Evolutionary conservation across 2,113 vertebrate genomes (phyloP).

Genomic region (Microtus pennsylvanicus): DNA sequence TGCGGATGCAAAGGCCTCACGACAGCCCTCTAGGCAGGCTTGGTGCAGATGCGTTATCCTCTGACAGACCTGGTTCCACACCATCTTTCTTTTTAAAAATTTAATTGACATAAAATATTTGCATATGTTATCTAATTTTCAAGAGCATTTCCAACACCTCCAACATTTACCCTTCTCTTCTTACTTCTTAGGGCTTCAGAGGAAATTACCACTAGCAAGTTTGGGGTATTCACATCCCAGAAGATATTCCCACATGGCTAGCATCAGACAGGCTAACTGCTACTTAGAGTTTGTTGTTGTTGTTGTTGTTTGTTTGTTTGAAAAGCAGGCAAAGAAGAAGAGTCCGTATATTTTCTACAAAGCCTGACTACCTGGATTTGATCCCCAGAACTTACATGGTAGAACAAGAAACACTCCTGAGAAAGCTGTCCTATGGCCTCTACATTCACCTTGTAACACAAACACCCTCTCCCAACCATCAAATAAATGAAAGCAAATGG

Average conservation of each 20-base stretch:
- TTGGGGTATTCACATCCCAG: slow-evolving; percentile 36
- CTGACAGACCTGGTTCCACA: not conserved
- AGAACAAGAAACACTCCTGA: not conserved
- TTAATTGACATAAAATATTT: not conserved
- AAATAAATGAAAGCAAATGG: not conserved
- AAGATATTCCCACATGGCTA: not conserved
- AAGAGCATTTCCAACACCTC: not conserved
- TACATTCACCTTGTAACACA: not conserved
- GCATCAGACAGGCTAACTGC: not conserved
- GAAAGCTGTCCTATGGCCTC: not conserved
- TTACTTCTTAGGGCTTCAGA: slow-evolving; percentile 8
- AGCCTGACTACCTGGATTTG: not conserved
- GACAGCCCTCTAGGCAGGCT: not conserved
- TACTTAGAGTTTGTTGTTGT: not conserved
- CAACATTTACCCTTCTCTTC: not conserved
- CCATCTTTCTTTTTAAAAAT: not conserved
- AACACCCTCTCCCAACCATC: not conserved
- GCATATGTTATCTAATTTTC: not conserved
- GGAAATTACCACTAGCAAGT: not conserved
- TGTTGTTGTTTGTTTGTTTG: no score
- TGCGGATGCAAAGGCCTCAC: not conserved
- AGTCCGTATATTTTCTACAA: not conserved
- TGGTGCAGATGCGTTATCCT: not conserved
- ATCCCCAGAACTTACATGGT: not conserved
- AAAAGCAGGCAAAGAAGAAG: not conserved